Percentiles rank a stretch among this genome's conserved stretches.
phyloP scores from a whole-genome alignment of 2,113 vertebrate species.

The Anguilla japonica region DNA sequence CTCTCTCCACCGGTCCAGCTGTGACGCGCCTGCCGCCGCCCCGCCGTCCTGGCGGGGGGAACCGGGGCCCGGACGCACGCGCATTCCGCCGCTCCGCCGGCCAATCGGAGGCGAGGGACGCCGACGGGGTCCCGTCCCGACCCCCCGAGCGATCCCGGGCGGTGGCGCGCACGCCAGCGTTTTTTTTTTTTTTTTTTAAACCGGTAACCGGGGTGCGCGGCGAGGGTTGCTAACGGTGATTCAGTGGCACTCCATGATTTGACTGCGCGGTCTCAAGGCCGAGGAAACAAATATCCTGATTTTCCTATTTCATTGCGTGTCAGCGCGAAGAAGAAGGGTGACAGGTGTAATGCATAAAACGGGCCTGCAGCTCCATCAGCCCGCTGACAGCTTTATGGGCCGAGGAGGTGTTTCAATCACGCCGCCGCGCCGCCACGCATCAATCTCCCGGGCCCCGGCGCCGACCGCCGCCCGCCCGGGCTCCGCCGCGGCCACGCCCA shows the following conservation, averaged over 20 bases:
- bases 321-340: constrained; percentile 57
- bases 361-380: constrained; percentile 65
- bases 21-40: not conserved
- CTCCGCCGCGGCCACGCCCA: not conserved
- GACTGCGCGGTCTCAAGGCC: constrained; percentile 65
- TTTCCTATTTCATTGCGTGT: constrained; percentile 70
- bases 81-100: not conserved
- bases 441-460: constrained; percentile 51
- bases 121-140: not conserved
- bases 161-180: not conserved
- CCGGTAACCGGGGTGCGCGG: constrained; percentile 4
- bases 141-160: not conserved
- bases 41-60: too few species aligned
- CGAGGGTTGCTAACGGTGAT: constrained; percentile 28
- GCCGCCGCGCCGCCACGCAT: constrained; percentile 57
- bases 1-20: not conserved
- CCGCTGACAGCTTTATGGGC: constrained; percentile 70
- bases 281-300: constrained; percentile 71
- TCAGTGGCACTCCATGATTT: constrained; percentile 44
- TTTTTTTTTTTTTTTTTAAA: not conserved
- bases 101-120: not conserved
- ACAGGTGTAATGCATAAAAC: constrained; percentile 71
- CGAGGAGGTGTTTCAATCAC: constrained; percentile 68
- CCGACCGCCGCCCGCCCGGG: not conserved
- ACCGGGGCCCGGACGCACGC: not conserved